Base-by-base conservation (phyloP, 2,888 invertebrate genomes). In the Cephalotes varians region DNA sequence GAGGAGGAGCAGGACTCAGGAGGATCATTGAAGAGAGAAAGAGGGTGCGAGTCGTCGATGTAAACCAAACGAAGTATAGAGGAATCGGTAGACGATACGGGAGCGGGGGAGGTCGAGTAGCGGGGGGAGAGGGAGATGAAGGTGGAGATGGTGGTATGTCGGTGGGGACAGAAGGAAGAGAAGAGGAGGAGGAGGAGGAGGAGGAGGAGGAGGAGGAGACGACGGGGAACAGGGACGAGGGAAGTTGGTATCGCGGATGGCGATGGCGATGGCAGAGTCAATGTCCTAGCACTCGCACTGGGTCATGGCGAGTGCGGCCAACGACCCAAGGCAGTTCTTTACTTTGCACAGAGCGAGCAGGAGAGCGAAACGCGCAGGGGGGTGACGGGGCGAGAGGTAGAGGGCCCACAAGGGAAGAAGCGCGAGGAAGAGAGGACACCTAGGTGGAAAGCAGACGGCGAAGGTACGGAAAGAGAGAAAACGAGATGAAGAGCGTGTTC, bases 291-390 rank as follows among this genome's bases (percentile, higher is more conserved):
- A 92, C 93, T 93, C 94, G 94, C 94, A 94, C 94, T 94, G 94
- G 94, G 94, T 94, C 94, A 94, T 94, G 94, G 94, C 94, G 93
- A 94, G 94, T 92, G 93, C 93, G 94, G 94, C 92, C 94, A 94
- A 93, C 93, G 94, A 94, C 93, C 94, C 93, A 90, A 91, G 89
- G 82, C 90, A 92, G 92, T 93, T 93, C 92, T 93, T 93, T 93
- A 91, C 93, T 92, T 93, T 93, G 93, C 93, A 93, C 92, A 91
- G 92, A 91, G 91, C 91, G 89, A 88, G 86, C 84, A 84, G 83
- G 87, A 84, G 83, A 77, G 77, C 81, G 67, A 79, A 67, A 77
- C 81, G 72, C 54, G 69, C 64, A 49, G 51, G 34, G 58, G 28
- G 62, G 73, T 69, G 82, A 76, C 74, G 81, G 83, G 87, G 34